A percentile compares a stretch with the other conserved stretches of the same genome.
Conservation (phyloP, 2,113 vertebrate species). For the Acanthisitta chloris region DNA sequence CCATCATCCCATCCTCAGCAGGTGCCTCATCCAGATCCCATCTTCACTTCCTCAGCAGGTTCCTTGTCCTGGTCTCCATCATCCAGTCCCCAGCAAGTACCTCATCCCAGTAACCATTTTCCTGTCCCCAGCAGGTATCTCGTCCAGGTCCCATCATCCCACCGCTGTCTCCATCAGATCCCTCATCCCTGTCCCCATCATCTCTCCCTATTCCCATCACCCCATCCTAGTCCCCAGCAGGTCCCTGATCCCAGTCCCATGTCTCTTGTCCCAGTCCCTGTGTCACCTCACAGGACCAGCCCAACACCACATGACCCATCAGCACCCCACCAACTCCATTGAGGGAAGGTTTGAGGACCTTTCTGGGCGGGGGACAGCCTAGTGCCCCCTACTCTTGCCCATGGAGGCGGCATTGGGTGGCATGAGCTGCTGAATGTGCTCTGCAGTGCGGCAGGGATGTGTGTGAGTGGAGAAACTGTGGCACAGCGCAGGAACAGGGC, state of each 20-base stretch:
- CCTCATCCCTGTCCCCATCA: too few relatives aligned
- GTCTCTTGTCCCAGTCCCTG: background rate
- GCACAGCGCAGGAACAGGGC: fast-evolving
- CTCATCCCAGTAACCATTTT: too few relatives aligned
- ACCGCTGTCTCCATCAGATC: background rate
- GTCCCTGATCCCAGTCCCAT: background rate
- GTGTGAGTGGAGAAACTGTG: background rate
- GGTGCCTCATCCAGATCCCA: background rate
- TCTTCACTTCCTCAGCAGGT: background rate
- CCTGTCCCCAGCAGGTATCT: background rate
- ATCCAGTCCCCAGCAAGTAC: fast-evolving
- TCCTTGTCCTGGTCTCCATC: background rate
- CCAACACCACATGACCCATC: background rate
- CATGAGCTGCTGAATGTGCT: background rate
- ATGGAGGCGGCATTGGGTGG: background rate
- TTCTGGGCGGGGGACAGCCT: background rate
- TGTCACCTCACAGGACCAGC: background rate
- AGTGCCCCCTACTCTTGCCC: background rate
- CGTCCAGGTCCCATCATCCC: background rate
- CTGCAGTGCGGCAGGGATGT: fast-evolving
- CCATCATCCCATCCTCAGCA: background rate
- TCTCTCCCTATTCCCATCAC: too few relatives aligned
- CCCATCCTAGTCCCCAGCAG: background rate
- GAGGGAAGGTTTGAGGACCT: background rate
- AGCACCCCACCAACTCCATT: fast-evolving